These are phyloP conservation scores for Heliconius congener DNA, from an alignment of 1,140 invertebrate genomes.

Conservation along the genomic window DNA sequence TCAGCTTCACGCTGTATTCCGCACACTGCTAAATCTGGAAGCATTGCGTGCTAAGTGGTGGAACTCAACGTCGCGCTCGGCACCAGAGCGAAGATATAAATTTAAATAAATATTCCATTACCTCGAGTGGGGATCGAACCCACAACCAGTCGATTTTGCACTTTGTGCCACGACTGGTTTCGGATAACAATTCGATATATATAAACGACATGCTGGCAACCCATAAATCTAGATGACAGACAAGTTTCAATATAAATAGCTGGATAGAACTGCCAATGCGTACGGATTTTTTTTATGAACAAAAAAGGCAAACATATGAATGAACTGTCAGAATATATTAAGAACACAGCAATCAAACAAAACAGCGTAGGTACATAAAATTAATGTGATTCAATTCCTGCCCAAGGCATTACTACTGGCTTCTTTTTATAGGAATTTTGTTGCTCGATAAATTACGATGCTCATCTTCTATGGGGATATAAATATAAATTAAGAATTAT, in stretches of 20 bases:
- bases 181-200: not conserved
- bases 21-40: too few species aligned
- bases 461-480: not conserved
- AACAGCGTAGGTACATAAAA: conserved; percentile 13
- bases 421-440: conserved; percentile 10
- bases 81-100: too few species aligned
- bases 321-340: conserved; percentile 46
- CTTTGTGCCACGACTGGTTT: too few species aligned
- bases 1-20: too few species aligned
- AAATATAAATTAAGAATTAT: conserved; percentile 8
- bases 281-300: conserved; percentile 17
- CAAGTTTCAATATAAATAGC: not conserved
- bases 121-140: too few species aligned
- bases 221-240: not conserved
- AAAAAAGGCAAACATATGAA: conserved; percentile 22
- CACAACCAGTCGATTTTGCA: too few species aligned
- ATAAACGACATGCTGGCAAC: not conserved
- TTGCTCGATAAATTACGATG: not conserved
- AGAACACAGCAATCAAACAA: conserved; percentile 30
- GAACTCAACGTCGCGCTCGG: too few species aligned
- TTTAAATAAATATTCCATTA: too few species aligned
- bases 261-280: not conserved
- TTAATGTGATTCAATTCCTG: conserved; percentile 28
- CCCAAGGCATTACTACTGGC: conserved; percentile 13
- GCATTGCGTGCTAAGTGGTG: too few species aligned